These are phyloP conservation scores for Mormyrus proboscirostris DNA, from an alignment of 2,797 vertebrate genomes.

Conservation along the genomic window DNA sequence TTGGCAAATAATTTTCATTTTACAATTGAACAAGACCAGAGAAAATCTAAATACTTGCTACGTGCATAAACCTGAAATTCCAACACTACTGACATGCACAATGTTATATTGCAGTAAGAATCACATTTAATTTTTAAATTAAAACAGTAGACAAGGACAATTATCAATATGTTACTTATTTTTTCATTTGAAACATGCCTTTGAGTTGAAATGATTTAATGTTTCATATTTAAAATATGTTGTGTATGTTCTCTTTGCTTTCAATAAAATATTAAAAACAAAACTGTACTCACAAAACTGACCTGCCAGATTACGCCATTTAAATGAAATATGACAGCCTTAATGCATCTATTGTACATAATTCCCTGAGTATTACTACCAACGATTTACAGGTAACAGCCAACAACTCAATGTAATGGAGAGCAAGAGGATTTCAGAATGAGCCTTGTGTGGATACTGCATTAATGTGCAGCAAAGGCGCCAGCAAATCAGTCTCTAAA, in stretches of 20 bases:
- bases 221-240: conserved; percentile 29
- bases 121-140: neutral
- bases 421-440: conserved; percentile 17
- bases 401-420: neutral
- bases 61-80: neutral
- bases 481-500: neutral
- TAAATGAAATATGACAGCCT: neutral
- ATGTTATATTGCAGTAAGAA: neutral
- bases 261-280: conserved; percentile 1
- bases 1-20: neutral
- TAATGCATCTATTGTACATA: neutral
- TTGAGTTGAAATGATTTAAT: neutral
- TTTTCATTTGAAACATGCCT: neutral
- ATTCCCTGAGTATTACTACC: neutral
- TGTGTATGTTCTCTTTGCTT: neutral
- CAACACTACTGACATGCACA: neutral
- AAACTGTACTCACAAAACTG: neutral
- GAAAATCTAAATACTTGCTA: neutral
- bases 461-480: neutral
- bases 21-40: neutral
- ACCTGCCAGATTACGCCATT: neutral
- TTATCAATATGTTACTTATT: neutral
- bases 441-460: neutral
- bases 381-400: neutral
- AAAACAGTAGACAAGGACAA: neutral